Evolutionary conservation across 2,797 vertebrate species (phyloP).

Genomic region (Salmo trutta): DNA sequence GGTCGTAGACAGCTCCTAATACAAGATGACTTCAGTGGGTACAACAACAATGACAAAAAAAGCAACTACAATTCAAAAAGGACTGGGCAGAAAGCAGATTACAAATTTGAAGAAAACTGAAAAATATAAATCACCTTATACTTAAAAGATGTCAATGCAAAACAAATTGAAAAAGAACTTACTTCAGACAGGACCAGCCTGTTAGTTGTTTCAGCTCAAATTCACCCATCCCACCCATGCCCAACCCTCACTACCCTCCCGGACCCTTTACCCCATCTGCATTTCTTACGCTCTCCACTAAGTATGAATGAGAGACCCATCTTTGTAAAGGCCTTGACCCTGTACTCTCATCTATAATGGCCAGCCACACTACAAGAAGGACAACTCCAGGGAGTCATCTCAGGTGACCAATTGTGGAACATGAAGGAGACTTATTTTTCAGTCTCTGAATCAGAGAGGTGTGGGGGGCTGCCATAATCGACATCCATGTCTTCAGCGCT

Average conservation of each 20-base stretch:
- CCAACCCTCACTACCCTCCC: not conserved
- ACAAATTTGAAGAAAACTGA: slow-evolving; percentile 17
- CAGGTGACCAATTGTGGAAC: not conserved
- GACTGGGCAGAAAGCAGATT: slow-evolving; percentile 26
- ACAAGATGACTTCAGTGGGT: slow-evolving; percentile 54
- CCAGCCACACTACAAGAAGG: not conserved
- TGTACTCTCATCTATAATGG: not conserved
- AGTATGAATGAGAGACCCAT: not conserved
- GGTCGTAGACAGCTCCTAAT: slow-evolving; percentile 65
- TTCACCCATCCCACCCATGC: not conserved
- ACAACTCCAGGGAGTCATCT: not conserved
- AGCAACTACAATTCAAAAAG: slow-evolving; percentile 30
- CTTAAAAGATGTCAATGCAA: slow-evolving; percentile 19
- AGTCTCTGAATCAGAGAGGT: no score
- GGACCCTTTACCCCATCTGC: slow-evolving; percentile 17
- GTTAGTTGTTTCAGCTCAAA: slow-evolving; percentile 35
- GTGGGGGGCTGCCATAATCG: no score
- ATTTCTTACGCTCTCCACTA: not conserved
- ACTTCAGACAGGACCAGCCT: slow-evolving; percentile 65
- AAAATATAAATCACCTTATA: slow-evolving; percentile 12
- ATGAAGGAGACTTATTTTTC: not conserved
- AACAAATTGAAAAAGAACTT: not conserved
- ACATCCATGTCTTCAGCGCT: no score
- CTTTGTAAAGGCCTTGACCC: not conserved
- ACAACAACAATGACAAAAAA: slow-evolving; percentile 42